Evolutionary conservation across 1,140 invertebrate species (phyloP), one percentile per base, ranked within the genome.

Genomic region (Gryon sp.): DNA sequence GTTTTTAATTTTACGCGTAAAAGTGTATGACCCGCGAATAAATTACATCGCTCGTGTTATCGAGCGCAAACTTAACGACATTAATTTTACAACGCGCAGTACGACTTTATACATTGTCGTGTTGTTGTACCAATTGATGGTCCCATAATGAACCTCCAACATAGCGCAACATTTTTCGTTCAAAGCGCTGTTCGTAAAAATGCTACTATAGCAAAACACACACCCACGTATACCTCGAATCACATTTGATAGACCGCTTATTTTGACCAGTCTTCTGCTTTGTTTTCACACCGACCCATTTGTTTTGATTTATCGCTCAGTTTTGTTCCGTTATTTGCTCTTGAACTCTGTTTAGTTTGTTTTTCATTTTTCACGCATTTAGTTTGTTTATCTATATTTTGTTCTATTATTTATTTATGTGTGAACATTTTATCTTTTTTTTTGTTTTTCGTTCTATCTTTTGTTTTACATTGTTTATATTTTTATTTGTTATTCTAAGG

Each of bases 291-390:
- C n/a, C 48, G 15, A 24, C n/a, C 11, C 30, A 15, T 24, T 36
- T 52, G 48, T 55, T 41, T 41, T 55, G 38, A 40, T 40, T 41
- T 41, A 55, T 55, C 34, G 15, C 12, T 28, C 18, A 28, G 36
- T 41, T 55, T 55, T 30, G 52, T 28, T 41, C 30, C 7, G 2
- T 26, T 4, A 1, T 3, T 38, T 16, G 11, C 20, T 45, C 22
- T 1, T 14, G 9, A 32, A 30, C 11, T 18, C 2, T 20, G 14
- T 30, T 41, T 26, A 16, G 8, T 9, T 32, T 20, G 19, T 8
- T 41, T 14, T 30, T 28, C 19, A 6, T 41, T 19, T 7, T 16
- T 26, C 7, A 15, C 20, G 9, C 18, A n/a, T n/a, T 7, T n/a
- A 41, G 9, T 41, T 41, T 9, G 2, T 41, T 5, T 8, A 2